phyloP scores from a whole-genome alignment of 2,888 invertebrate genomes.

The Eurytoma californica region DNA sequence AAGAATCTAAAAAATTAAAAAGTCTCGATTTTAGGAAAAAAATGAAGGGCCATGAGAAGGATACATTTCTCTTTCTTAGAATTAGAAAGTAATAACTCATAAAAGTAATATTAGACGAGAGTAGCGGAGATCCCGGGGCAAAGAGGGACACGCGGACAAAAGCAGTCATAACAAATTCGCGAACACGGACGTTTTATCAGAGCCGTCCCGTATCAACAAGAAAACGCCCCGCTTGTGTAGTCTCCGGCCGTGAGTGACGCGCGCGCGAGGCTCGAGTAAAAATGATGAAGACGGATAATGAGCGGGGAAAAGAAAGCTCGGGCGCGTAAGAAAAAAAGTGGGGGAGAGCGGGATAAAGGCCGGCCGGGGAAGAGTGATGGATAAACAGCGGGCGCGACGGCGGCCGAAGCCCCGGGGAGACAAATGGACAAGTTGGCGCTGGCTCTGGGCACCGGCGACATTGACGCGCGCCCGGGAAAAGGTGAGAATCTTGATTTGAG shows the following conservation, averaged over 20 bases:
- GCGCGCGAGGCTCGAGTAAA: not conserved
- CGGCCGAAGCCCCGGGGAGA: slow-evolving; percentile 7
- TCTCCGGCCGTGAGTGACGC: too few relatives aligned
- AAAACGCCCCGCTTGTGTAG: not conserved
- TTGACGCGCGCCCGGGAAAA: slow-evolving; percentile 57
- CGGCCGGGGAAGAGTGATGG: slow-evolving; percentile 50
- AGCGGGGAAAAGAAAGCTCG: slow-evolving; percentile 27
- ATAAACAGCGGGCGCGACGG: slow-evolving; percentile 55
- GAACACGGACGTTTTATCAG: slow-evolving; percentile 17
- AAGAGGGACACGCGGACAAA: too few relatives aligned
- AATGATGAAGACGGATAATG: slow-evolving; percentile 44
- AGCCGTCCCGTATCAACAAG: not conserved
- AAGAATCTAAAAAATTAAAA: too few relatives aligned
- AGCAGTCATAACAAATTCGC: slow-evolving; percentile 8
- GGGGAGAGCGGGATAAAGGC: slow-evolving; percentile 24
- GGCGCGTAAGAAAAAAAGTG: slow-evolving; percentile 12
- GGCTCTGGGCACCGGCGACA: not conserved
- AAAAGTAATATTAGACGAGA: too few relatives aligned
- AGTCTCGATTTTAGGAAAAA: too few relatives aligned
- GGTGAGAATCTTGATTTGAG: slow-evolving; percentile 70
- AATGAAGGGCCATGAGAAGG: too few relatives aligned
- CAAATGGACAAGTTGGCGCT: slow-evolving; percentile 30
- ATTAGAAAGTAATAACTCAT: too few relatives aligned
- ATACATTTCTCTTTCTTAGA: too few relatives aligned
- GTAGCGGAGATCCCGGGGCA: too few relatives aligned